Evolutionary conservation across 2,888 invertebrate species (phyloP), one percentile per base, ranked within the genome.

Genomic region (Carpatolechia fugitivella): DNA sequence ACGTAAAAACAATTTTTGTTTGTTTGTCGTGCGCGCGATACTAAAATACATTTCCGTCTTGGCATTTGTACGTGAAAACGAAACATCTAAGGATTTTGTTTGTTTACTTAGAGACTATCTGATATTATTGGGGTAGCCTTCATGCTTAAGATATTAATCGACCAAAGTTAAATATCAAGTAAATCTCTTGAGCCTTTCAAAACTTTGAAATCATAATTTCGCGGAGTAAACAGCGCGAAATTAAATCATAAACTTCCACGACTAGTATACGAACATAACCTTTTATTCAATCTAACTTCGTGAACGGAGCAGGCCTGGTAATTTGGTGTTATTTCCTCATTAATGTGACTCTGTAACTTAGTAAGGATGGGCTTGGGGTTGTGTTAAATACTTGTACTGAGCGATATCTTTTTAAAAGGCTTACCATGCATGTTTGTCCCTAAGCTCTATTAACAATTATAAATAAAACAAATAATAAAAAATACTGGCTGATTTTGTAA

Each of bases 271-370:
- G 71, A 74, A 76, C 68, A 74, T 73, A 77, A 82, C 80, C 80
- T 84, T 85, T 82, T 85, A 87, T 87, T 88, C 85, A 85, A 85
- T 86, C 77, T 81, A 86, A 88, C 85, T 86, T 85, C 77, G 72
- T 65, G 69, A 82, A 75, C 81, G 76, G 73, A 79, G 80, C 38
- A 50, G 50, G 36, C 29, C 50, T 66, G 70, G 80, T 86, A 83
- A 85, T 85, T 78, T 74, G 78, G 78, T 82, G 79, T 85, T 86
- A 87, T 85, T 84, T 83, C 76, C 83, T 83, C 84, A 82, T 86
- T 85, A 85, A 82, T 79, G 81, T 75, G 77, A 79, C 81, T 80
- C 76, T 71, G 70, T 67, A 82, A 82, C 74, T 81, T 80, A 8
- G 10, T 41, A 41, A 10, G 10, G 40, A 16, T 41, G 14, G 36